phyloP scores from a whole-genome alignment of 2,797 vertebrate genomes.

The Gobio occitaniae region DNA sequence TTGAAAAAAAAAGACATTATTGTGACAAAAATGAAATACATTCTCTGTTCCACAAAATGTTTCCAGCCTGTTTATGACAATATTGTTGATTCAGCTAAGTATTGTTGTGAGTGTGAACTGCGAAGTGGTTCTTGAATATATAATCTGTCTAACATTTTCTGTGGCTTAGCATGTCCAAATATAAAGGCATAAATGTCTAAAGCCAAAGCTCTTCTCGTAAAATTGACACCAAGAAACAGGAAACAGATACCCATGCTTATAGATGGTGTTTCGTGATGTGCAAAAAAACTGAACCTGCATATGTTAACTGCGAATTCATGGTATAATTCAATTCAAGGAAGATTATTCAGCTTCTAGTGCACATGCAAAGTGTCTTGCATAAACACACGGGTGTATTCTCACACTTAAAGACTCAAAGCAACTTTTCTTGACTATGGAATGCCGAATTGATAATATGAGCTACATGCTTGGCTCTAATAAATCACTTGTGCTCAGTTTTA shows the following conservation, averaged over 20 bases:
- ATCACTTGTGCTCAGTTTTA: background rate
- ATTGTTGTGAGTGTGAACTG: background rate
- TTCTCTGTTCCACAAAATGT: background rate
- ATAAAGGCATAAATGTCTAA: background rate
- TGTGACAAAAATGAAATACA: background rate
- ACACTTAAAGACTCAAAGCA: background rate
- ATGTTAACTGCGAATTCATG: background rate
- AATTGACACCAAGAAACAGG: slow-evolving; percentile 46
- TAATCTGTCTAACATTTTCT: slow-evolving; percentile 19
- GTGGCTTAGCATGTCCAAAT: slow-evolving; percentile 1
- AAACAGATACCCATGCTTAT: slow-evolving; percentile 43
- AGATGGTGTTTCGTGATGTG: background rate
- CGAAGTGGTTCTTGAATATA: background rate
- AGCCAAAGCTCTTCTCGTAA: slow-evolving; percentile 41
- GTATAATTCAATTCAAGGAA: background rate
- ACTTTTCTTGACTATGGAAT: background rate
- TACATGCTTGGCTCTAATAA: background rate
- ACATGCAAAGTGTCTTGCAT: background rate
- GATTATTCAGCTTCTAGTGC: background rate
- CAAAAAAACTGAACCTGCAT: background rate
- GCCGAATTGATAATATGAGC: background rate
- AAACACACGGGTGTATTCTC: background rate
- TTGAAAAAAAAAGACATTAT: background rate
- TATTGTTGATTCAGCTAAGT: background rate
- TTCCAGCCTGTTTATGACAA: background rate